These are phyloP conservation scores for Cairina moschata DNA, from an alignment of 2,113 vertebrate genomes.

Conservation along the genomic window DNA sequence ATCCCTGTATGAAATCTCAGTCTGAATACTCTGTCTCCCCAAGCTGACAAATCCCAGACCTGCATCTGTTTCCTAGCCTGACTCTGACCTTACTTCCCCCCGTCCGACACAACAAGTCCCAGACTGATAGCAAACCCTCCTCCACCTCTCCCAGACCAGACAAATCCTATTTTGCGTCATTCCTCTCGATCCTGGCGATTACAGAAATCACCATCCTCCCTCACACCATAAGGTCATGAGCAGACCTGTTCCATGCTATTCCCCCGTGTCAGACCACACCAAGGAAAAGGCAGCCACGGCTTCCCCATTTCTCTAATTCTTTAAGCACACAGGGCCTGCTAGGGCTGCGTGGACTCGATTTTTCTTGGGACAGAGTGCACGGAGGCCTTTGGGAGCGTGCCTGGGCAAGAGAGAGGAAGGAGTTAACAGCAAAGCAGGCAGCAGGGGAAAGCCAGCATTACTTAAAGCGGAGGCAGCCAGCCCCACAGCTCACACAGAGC, in stretches of 20 bases:
- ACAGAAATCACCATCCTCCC: not conserved
- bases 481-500: not conserved
- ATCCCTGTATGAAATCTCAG: not conserved
- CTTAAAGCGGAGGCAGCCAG: conserved; percentile 26
- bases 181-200: not conserved
- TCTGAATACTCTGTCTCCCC: not conserved
- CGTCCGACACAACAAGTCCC: not conserved
- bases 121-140: not conserved
- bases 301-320: not conserved
- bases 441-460: not conserved
- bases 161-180: not conserved
- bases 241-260: not conserved
- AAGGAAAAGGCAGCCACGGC: rapidly evolving
- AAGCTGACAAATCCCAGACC: not conserved
- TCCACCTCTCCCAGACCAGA: not conserved
- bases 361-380: not conserved
- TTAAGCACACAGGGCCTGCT: not conserved
- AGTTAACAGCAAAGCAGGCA: conserved; percentile 26
- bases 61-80: not conserved
- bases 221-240: rapidly evolving
- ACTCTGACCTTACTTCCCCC: not conserved
- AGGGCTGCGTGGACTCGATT: not conserved
- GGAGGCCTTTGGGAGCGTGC: not conserved
- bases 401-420: not conserved
- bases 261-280: not conserved